Percentiles rank a stretch among this genome's conserved stretches.
Conservation (phyloP, 2,888 invertebrate genomes). For the Oligia latruncula region DNA sequence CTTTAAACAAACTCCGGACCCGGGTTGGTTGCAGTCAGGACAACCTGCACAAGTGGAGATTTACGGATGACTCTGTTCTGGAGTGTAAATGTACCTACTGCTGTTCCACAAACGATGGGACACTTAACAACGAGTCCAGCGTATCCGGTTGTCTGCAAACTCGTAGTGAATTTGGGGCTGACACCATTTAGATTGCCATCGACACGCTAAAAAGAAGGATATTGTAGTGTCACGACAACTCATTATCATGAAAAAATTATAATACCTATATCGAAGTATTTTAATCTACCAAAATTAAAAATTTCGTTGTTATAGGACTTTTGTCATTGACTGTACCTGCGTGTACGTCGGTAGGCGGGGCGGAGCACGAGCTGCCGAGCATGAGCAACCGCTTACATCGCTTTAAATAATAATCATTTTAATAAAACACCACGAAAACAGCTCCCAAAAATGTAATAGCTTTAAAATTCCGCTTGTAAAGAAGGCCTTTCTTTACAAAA, state of each 20-base stretch:
- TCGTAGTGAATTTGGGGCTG: not conserved
- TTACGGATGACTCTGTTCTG: not conserved
- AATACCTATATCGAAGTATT: too few species aligned
- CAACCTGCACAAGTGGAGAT: not conserved
- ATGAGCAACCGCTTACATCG: slow-evolving; percentile 11
- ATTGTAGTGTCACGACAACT: not conserved
- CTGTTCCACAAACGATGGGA: not conserved
- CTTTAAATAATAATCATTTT: slow-evolving; percentile 34
- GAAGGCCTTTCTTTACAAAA: not conserved
- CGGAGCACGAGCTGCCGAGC: slow-evolving; percentile 24
- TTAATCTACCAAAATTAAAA: not conserved
- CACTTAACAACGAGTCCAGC: not conserved
- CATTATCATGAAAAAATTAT: not conserved
- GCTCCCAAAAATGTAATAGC: slow-evolving; percentile 13
- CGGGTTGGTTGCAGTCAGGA: not conserved
- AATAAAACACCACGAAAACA: not conserved
- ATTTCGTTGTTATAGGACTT: not conserved
- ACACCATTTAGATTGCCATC: not conserved
- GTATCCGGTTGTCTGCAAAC: not conserved
- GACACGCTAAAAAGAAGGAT: not conserved
- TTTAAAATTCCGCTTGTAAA: not conserved
- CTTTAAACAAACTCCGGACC: not conserved
- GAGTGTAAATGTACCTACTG: not conserved
- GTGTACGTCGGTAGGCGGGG: slow-evolving; percentile 23
- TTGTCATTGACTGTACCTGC: slow-evolving; percentile 17